Base-by-base conservation (phyloP, 2,113 vertebrate species). In the Marmota flaviventris region DNA sequence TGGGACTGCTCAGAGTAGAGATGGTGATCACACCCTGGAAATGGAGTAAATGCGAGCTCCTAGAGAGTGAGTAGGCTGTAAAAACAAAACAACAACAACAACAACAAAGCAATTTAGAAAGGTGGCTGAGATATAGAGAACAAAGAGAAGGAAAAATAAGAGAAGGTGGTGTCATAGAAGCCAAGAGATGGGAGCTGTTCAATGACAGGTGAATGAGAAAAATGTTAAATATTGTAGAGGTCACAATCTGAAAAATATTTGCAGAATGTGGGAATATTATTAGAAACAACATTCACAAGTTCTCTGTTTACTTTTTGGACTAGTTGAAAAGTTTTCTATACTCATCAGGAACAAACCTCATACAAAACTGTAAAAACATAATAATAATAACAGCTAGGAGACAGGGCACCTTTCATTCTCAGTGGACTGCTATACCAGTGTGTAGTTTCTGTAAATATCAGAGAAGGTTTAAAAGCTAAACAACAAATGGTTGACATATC, bases 401-500 rank as follows among this genome's bases (percentile, higher is more conserved):
- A 69, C 16, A 73, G 32, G 34, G 0, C 27, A 77, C 32, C 22
- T 85, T 93, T 83, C 27, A 13, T 77, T 95, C 51, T 81, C 79
- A 87, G 76, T 77, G 24, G 58, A 56, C 63, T 79, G 29, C 34
- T 88, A n/a, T 2, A 67, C 86, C 53, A 87, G 5, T n/a, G 39
- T 85, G 7, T 73, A 91, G 48, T 93, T 95, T 79, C 78, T 93
- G 42, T 76, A 89, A 94, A 70, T 70, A 85, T 81, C 51, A 58
- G 67, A 89, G 53, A 89, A 92, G 45, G 37, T 90, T 86, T 89
- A 93, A 93, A 94, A 88, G 58, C 13, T 73, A 89, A 93, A 93
- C 5, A 70, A 10, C 39, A 82, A 78, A 75, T 53, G 48, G 86
- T 70, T 73, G 22, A 89, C 79, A 82, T 53, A 72, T 79, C 3